Base-by-base conservation (phyloP, 2,113 vertebrate species). In the Puntigrus tetrazona region DNA sequence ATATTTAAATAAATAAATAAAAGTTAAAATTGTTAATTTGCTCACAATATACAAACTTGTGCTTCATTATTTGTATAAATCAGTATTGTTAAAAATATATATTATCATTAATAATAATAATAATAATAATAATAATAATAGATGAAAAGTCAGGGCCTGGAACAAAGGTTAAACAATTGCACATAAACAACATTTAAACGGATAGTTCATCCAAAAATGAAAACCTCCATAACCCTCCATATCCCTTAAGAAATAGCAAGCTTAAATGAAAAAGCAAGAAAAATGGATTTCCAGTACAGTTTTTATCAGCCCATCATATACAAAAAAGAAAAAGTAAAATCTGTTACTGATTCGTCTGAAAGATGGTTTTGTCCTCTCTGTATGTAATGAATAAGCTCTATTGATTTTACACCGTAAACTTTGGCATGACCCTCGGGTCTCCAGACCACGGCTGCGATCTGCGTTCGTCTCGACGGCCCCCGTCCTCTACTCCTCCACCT, bases 401-500 rank as follows among this genome's bases (percentile, higher is more conserved):
- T 31, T 29, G 69, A 9, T 47, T 70, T 61, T 69, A 20, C 9
- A 31, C 20, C 55, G 52, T 74, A 43, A 20, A 47, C 78, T 5
- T 77, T 74, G 0, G 14, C 29, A 9, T 55, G 29, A 65, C 52
- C 20, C 8, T 18, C 7, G 52, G 31, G 38, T 69, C 31, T 69
- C 18, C 34, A 69, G 61, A 65, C 61, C 61, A 31, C 8, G 16
- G 29, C 63, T 67, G 3, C 2, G 3, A 31, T 18, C 61, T 65
- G 7, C 36, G 31, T 34, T 34, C 29, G 34, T 36, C 5, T 69
- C 43, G 34, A 57, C 76, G 55, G 10, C 52, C 31, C 38, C 31
- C 34, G 36, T 81, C 80, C 61, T 78, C 78, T 79, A 77, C 81
- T 79, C 84, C 70, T 34, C 47, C 70, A 55, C 43, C 70, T 81